Evolutionary conservation across 2,113 vertebrate genomes (phyloP), one percentile per base, ranked within the genome.

Genomic region (Neogobius melanostomus): DNA sequence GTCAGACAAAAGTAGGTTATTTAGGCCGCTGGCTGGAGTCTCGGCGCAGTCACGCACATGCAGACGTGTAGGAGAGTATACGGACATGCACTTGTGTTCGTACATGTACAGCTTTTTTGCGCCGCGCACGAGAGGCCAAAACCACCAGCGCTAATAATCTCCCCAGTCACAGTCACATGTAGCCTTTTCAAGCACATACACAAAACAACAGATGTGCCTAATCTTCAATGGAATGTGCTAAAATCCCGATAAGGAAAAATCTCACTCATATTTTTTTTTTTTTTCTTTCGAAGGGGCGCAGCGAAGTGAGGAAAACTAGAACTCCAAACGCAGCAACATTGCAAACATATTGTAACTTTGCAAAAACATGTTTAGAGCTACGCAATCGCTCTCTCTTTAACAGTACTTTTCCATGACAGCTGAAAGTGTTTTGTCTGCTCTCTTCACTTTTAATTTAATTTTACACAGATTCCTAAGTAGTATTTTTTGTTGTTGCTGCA

Each of bases 1-100:
- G 95, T 97, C 96, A 97, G 95, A 96, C 95, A 95, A 95, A 98
- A 97, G 95, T 96, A 94, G 95, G 95, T 96, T 97, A 96, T 98
- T 96, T 96, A 94, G 97, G 94, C 92, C 88, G 91, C 79, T 92
- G 85, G 93, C 92, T 95, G 92, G 89, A 82, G 70, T 71, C 62
- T 42, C 15, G 42, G 68, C 64, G 11, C 42, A 53, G 14, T 42
- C 66, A 77, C 60, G 65, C 89, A 88, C 88, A 89, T 54, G 68
- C 60, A 54, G 12, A 45, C 36, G 11, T 7, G 15, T 15, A 64
- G 64, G 53, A 8, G 66, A 11, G n/a, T 47, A 53, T 21, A 36
- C 54, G 72, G 47, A 48, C 36, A 54, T 47, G 11, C 1, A 14
- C 36, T 15, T 49, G 10, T 53, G 44, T 11, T 28, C 17, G 14